These are phyloP conservation scores for Microplitis deprimator DNA, from an alignment of 2,888 invertebrate species.

Conservation along the genomic window DNA sequence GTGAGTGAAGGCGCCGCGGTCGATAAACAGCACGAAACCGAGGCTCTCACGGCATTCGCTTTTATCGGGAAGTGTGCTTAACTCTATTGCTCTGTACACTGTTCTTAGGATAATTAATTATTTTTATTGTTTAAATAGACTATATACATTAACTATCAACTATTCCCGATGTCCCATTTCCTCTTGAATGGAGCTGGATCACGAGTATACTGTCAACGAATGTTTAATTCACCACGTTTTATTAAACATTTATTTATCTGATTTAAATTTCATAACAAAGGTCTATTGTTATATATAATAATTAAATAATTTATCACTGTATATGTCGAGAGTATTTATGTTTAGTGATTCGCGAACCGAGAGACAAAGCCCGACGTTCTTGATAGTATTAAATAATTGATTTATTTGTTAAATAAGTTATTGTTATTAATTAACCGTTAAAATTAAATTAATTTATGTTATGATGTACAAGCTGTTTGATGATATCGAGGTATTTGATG, in stretches of 20 bases:
- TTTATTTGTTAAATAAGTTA: not conserved
- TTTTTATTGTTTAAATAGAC: conserved; percentile 23
- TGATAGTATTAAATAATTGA: too few species aligned
- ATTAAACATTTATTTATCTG: not conserved
- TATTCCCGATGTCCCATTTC: not conserved
- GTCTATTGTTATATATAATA: not conserved
- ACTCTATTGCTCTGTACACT: conserved; percentile 34
- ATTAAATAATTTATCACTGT: not conserved
- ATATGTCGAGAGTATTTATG: not conserved
- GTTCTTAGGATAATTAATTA: conserved; percentile 41
- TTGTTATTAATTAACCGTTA: not conserved
- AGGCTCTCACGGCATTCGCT: conserved; percentile 51
- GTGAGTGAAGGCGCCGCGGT: conserved; percentile 53
- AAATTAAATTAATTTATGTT: not conserved
- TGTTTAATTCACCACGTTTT: not conserved
- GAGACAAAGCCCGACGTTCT: too few species aligned
- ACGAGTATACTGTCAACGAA: not conserved
- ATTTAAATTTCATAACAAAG: not conserved
- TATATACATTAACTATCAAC: not conserved
- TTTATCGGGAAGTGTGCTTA: conserved; percentile 48
- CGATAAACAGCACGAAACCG: conserved; percentile 56
- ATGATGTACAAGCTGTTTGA: conserved; percentile 5
- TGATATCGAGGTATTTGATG: conserved; percentile 31
- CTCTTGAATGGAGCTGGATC: not conserved
- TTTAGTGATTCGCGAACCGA: too few species aligned